These are phyloP conservation scores for Medauroidea extradentata DNA, from an alignment of 1,140 invertebrate species.

Conservation along the genomic window DNA sequence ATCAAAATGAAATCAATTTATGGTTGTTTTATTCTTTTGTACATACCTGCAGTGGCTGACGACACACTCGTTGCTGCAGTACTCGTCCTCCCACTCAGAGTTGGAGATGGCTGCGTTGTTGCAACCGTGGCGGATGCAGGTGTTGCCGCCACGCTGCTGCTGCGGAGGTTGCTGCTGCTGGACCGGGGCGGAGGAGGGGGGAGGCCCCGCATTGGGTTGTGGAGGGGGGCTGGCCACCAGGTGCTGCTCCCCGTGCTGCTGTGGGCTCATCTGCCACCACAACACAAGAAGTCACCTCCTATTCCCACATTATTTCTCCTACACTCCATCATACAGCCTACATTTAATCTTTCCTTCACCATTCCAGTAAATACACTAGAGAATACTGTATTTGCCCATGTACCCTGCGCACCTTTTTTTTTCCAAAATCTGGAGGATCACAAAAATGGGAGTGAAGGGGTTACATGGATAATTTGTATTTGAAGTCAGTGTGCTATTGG, in stretches of 20 bases:
- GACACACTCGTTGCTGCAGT: slow-evolving; percentile 96
- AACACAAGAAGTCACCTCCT: slow-evolving; percentile 15
- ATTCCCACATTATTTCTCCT: slow-evolving; percentile 23
- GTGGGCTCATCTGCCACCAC: slow-evolving; percentile 43
- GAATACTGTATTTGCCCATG: no score
- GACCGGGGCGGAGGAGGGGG: slow-evolving; percentile 40
- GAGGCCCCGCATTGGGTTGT: slow-evolving; percentile 35
- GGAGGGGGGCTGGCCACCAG: slow-evolving; percentile 44
- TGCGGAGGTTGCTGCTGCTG: slow-evolving; percentile 47
- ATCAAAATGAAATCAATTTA: background rate
- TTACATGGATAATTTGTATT: no score
- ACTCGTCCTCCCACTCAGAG: slow-evolving; percentile 95
- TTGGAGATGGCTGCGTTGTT: slow-evolving; percentile 85
- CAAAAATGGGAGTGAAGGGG: no score
- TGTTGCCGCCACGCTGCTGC: slow-evolving; percentile 39
- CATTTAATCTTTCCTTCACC: no score
- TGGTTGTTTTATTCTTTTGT: no score
- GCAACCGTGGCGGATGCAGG: slow-evolving; percentile 86
- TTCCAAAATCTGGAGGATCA: no score
- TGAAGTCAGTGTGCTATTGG: no score
- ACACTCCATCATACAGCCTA: no score
- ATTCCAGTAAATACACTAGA: no score
- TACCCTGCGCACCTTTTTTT: no score
- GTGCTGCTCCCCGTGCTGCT: slow-evolving; percentile 28
- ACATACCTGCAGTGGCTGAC: slow-evolving; percentile 90